A percentile compares a stretch with the other conserved stretches of the same genome.
Evolutionary conservation across 2,888 invertebrate genomes (phyloP).

Genomic region (Dynastes maya): DNA sequence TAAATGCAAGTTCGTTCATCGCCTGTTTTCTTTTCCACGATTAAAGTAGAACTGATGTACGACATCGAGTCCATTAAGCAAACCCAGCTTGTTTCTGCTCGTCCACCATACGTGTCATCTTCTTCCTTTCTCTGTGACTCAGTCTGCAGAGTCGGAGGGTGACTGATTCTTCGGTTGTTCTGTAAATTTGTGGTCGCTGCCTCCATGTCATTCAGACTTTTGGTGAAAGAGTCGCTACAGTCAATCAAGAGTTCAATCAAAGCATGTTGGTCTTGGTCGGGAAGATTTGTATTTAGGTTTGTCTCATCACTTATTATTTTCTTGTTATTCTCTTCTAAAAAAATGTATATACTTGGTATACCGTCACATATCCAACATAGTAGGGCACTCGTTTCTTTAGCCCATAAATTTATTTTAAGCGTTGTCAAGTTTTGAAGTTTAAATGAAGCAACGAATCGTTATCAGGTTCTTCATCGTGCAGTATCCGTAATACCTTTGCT

Average conservation of each 20-base stretch:
- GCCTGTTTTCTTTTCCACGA: not conserved
- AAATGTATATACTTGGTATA: not conserved
- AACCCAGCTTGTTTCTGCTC: not conserved
- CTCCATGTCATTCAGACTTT: no score
- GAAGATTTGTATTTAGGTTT: no score
- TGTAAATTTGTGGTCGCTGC: no score
- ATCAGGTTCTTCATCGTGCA: not conserved
- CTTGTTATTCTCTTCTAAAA: not conserved
- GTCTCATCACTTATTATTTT: not conserved
- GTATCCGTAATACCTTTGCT: not conserved
- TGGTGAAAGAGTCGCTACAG: no score
- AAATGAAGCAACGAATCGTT: not conserved
- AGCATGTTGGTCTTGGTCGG: no score
- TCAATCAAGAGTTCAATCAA: no score
- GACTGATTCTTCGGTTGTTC: no score
- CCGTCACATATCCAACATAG: not conserved
- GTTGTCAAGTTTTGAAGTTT: not conserved
- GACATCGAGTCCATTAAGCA: no score
- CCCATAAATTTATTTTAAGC: not conserved
- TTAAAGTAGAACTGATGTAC: not conserved
- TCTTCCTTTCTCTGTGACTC: not conserved
- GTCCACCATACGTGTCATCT: not conserved
- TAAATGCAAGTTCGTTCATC: not conserved
- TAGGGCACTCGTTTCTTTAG: not conserved
- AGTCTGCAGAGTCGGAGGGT: no score